Evolutionary conservation across 2,797 vertebrate genomes (phyloP), one percentile per base, ranked within the genome.

Genomic region (Paramormyrops hopkinsi): DNA sequence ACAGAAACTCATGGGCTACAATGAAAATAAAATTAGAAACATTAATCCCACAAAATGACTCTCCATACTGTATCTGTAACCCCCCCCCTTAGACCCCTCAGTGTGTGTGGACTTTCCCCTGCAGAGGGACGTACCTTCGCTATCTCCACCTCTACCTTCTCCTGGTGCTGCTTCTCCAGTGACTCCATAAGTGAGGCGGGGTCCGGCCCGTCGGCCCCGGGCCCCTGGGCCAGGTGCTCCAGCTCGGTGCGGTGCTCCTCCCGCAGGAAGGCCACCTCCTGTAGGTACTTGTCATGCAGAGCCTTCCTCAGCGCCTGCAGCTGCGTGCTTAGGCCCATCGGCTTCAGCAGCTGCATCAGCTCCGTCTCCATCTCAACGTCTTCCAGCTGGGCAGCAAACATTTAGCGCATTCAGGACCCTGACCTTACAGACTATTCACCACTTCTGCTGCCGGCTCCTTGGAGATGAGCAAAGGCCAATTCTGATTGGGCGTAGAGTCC

Each of bases 111-210:
- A 59, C 48, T 11, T 37, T 17, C n/a, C 14, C n/a, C 33, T 1
- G 51, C 4, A 86, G 4, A 56, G 14, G 51, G 19, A 59, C 2
- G 0, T 95, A 99, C 98, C 96, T 98, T 98, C 46, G 98, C 98
- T 86, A 99, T 96, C 95, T 98, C 98, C 94, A 98, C 97, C 94
- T 98, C 97, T 91, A 98, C 93, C 93, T 92, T 96, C 92, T 97
- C 96, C 92, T 95, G 94, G 91, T 97, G 96, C 14, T 94, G 96
- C 84, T 95, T 96, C 92, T 97, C 96, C 90, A 94, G 88, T 0
- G 91, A 89, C 0, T 94, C 91, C 91, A 92, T 90, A 76, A 90
- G 86, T 7, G 93, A 91, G 88, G 89, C 62, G 89, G 82, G 53
- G 88, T 91, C 92, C 25, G 46, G 90, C 79, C 91, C 93, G 90